These are phyloP conservation scores for Odontesthes bonariensis DNA, from an alignment of 2,113 vertebrate species.

Conservation along the genomic window DNA sequence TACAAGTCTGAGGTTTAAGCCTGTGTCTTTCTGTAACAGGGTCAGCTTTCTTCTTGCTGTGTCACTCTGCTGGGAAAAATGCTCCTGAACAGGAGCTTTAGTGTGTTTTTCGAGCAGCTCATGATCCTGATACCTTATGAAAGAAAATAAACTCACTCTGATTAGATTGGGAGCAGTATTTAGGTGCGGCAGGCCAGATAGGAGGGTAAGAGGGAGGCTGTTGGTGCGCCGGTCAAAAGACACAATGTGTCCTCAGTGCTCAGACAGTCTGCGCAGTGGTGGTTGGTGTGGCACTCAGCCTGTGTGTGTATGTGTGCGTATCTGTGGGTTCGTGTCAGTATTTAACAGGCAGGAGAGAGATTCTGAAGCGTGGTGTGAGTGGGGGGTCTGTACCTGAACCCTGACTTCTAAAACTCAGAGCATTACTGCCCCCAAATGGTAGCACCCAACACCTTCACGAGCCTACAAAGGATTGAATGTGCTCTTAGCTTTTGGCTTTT, in stretches of 20 bases:
- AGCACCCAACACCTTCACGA: conserved; percentile 14
- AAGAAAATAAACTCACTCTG: conserved; percentile 55
- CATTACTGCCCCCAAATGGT: conserved; percentile 78
- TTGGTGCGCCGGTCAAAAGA: conserved; percentile 48
- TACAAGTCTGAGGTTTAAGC: conserved; percentile 29
- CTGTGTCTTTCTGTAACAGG: conserved; percentile 27
- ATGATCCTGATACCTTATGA: conserved; percentile 47
- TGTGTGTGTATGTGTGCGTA: conserved; percentile 50
- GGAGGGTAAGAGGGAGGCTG: conserved; percentile 46
- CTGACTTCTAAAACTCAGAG: conserved; percentile 49
- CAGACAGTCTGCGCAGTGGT: conserved; percentile 50
- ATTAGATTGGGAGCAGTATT: conserved; percentile 62
- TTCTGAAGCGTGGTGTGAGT: conserved; percentile 71
- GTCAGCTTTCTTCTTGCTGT: conserved; percentile 13
- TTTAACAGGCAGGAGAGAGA: conserved; percentile 72
- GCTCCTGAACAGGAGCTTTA: conserved; percentile 51
- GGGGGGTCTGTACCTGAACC: conserved; percentile 55
- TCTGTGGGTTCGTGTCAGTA: conserved; percentile 69
- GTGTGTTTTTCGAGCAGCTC: conserved; percentile 45
- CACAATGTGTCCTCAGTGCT: conserved; percentile 75
- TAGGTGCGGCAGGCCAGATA: conserved; percentile 52
- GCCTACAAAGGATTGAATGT: conserved; percentile 31
- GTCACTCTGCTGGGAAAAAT: conserved; percentile 33
- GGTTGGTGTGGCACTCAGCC: conserved; percentile 49
- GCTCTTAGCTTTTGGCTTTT: conserved; percentile 22